These are phyloP conservation scores for Chaenogobius annularis DNA, from an alignment of 2,113 vertebrate genomes.

Conservation along the genomic window DNA sequence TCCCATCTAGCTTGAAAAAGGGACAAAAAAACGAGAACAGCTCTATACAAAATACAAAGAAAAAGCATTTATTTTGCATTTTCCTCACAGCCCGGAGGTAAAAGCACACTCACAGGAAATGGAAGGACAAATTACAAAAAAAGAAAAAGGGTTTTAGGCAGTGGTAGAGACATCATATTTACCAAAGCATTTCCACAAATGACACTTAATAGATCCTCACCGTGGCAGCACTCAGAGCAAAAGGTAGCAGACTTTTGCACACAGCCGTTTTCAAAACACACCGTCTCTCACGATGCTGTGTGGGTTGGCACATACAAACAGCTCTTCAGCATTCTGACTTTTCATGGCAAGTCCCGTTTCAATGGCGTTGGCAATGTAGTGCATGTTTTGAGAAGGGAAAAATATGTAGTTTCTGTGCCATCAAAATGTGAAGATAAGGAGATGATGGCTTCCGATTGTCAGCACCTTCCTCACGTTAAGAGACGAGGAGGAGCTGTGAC, in stretches of 20 bases:
- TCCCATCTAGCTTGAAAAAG: background rate
- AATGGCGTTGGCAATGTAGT: conserved; percentile 60
- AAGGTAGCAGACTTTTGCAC: conserved; percentile 27
- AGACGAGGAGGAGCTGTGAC: background rate
- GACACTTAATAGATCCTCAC: conserved; percentile 29
- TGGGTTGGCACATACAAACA: conserved; percentile 51
- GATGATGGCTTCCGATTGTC: conserved; percentile 47
- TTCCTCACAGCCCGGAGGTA: conserved; percentile 26
- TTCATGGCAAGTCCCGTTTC: conserved; percentile 9
- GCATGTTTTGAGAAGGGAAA: conserved; percentile 52
- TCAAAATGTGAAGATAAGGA: conserved; percentile 10
- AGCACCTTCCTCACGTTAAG: conserved; percentile 15
- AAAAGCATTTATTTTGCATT: conserved; percentile 74
- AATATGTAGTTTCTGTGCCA: conserved; percentile 9
- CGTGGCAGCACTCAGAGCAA: conserved; percentile 33
- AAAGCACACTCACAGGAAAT: conserved; percentile 47
- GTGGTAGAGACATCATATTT: conserved; percentile 48
- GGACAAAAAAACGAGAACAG: background rate
- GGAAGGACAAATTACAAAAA: conserved; percentile 36
- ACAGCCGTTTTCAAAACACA: conserved; percentile 26
- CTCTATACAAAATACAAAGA: conserved; percentile 52
- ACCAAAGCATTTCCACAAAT: conserved; percentile 44
- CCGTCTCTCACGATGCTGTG: conserved; percentile 18
- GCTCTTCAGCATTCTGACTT: conserved; percentile 41
- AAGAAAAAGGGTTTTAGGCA: conserved; percentile 31